Conservation (phyloP, 2,113 vertebrate genomes). For the Ovibos moschatus region DNA sequence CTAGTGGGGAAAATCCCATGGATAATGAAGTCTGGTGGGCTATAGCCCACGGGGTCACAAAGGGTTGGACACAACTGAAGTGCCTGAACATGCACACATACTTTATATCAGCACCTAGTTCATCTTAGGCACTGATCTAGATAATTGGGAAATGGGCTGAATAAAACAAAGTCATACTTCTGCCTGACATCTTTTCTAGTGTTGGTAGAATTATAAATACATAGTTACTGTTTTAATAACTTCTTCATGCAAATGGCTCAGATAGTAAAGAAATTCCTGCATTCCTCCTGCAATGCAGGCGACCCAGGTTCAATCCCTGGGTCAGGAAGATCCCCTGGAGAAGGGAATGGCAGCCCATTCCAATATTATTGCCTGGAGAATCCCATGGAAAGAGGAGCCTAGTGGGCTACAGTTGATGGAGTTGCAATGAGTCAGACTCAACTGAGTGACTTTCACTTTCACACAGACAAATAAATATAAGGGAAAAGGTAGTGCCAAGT, state of each 20-base stretch:
- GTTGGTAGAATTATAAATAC: not conserved
- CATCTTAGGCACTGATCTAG: not conserved
- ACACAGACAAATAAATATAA: not conserved
- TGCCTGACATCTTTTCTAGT: not conserved
- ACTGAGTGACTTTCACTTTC: not conserved
- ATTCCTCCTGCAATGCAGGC: not conserved
- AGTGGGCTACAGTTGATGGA: not conserved
- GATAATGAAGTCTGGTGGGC: not conserved
- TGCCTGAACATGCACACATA: not conserved
- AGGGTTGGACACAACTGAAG: not conserved
- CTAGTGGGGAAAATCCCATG: accelerated
- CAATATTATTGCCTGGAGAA: not conserved
- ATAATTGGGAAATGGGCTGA: not conserved
- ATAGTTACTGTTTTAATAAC: not conserved
- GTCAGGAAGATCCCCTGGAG: not conserved
- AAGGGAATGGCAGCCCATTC: not conserved
- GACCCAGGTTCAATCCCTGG: not conserved
- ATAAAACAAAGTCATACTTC: not conserved
- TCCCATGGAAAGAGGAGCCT: not conserved
- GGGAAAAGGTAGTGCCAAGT: not conserved
- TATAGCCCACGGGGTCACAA: accelerated
- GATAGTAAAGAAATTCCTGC: not conserved
- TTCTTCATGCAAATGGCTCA: not conserved
- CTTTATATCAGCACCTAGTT: not conserved
- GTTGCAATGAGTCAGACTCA: not conserved